A percentile compares a stretch with the other conserved stretches of the same genome.
These are phyloP conservation scores for Troides aeacus DNA, from an alignment of 2,888 invertebrate species.

Conservation along the genomic window DNA sequence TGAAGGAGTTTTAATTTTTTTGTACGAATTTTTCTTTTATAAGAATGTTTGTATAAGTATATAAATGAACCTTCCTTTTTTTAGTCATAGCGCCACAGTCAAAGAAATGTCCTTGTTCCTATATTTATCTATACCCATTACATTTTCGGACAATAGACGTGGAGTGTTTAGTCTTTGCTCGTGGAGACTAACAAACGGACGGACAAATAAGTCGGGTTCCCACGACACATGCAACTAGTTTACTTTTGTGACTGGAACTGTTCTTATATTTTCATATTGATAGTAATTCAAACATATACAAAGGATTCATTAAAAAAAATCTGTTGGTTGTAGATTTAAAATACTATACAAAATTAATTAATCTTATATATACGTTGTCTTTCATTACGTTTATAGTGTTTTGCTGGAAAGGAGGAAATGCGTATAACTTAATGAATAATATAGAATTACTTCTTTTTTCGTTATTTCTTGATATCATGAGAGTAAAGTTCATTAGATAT, in stretches of 20 bases:
- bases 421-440: no score
- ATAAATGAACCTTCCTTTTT: constrained; percentile 7
- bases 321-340: no score
- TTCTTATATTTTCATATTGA: constrained; percentile 30
- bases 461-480: no score
- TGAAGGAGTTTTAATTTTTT: no score
- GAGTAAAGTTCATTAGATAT: no score
- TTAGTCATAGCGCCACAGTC: constrained; percentile 57
- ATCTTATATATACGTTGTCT: no score
- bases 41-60: not conserved
- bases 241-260: constrained; percentile 42
- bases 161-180: constrained; percentile 69
- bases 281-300: constrained; percentile 9
- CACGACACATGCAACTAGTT: constrained; percentile 51
- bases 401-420: no score
- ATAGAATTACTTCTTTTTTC: no score
- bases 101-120: constrained; percentile 48
- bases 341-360: no score
- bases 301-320: no score
- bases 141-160: constrained; percentile 76
- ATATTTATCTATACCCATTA: constrained; percentile 74
- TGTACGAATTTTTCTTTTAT: not conserved
- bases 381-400: no score
- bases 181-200: constrained; percentile 63
- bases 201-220: constrained; percentile 68